These are phyloP conservation scores for Bovichtus variegatus DNA, from an alignment of 2,797 vertebrate genomes.

Conservation along the genomic window DNA sequence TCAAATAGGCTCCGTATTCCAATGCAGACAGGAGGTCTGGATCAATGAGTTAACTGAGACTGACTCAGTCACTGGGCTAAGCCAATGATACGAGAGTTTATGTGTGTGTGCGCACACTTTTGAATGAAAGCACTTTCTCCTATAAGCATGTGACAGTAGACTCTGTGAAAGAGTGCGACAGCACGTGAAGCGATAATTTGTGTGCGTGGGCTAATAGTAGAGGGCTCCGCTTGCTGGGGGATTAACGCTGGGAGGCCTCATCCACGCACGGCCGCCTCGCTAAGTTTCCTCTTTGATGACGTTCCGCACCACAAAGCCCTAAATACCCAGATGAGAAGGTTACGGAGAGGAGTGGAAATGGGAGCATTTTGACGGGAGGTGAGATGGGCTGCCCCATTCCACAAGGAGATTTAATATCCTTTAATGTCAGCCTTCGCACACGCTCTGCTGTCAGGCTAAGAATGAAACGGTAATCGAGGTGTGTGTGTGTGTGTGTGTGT, in stretches of 20 bases:
- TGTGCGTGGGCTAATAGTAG: conserved; percentile 67
- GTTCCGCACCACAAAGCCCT: conserved; percentile 80
- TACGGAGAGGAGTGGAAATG: conserved; percentile 69
- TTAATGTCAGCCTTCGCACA: conserved; percentile 78
- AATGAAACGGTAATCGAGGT: conserved; percentile 76
- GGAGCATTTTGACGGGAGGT: conserved; percentile 75
- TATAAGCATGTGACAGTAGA: conserved; percentile 35
- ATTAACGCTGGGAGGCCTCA: conserved; percentile 76
- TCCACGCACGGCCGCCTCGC: conserved; percentile 62
- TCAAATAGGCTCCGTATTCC: conserved; percentile 69
- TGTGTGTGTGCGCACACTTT: background rate
- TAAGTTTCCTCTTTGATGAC: conserved; percentile 80
- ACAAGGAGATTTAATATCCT: conserved; percentile 81
- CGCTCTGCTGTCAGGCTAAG: conserved; percentile 70
- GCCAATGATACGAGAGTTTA: conserved; percentile 49
- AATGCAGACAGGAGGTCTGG: conserved; percentile 65
- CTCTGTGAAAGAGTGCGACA: conserved; percentile 32
- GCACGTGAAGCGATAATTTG: conserved; percentile 63
- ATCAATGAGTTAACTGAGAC: conserved; percentile 76
- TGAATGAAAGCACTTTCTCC: conserved; percentile 54
- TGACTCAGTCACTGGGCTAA: conserved; percentile 59
- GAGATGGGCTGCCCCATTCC: conserved; percentile 75
- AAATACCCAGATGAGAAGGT: conserved; percentile 83
- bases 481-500: conserved; percentile 43
- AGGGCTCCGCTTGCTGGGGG: conserved; percentile 65